Evolutionary conservation across 2,888 invertebrate species (phyloP), one percentile per base, ranked within the genome.

Genomic region (Ischnus inquisitorius): DNA sequence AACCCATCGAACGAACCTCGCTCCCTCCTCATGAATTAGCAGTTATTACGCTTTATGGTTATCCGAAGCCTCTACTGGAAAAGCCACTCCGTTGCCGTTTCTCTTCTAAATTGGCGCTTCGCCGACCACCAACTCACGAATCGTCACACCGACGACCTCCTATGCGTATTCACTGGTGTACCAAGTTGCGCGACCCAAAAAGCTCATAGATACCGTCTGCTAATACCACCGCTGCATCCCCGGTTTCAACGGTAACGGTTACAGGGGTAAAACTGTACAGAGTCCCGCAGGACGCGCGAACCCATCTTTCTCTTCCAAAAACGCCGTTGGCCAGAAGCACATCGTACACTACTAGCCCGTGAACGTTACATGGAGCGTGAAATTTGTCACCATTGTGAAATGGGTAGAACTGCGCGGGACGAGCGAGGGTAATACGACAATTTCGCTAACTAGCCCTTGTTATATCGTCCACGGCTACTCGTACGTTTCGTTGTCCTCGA

Each of bases 371-470:
- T 88, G 90, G 90, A 89, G 90, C 90, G 89, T 91, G 90, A 92
- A 92, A 93, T 92, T 92, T 92, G 92, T 91, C 91, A 88, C 90
- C 90, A 93, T 93, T 93, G 93, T 89, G 82, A 69, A 79, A 88
- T 22, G 54, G 54, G 85, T 87, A 89, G 90, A 90, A 91, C 89
- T 89, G 89, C 39, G 34, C 54, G 54, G 54, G 54, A 54, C 25
- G 60, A 88, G 89, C 89, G 90, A 89, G 91, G 90, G 88, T 92
- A 92, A 92, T 91, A 90, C 92, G 88, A 86, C 88, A 88, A 86
- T 88, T 87, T 86, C 88, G 88, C 92, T 93, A 93, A 92, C 92
- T 93, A 92, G 93, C 92, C 90, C 92, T 93, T 93, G 92, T 92
- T 91, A 90, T 89, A 90, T 88, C 88, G 88, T 87, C 88, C 89